Evolutionary conservation across 2,888 invertebrate species (phyloP).

Genomic region (Tanaodytes sp.): DNA sequence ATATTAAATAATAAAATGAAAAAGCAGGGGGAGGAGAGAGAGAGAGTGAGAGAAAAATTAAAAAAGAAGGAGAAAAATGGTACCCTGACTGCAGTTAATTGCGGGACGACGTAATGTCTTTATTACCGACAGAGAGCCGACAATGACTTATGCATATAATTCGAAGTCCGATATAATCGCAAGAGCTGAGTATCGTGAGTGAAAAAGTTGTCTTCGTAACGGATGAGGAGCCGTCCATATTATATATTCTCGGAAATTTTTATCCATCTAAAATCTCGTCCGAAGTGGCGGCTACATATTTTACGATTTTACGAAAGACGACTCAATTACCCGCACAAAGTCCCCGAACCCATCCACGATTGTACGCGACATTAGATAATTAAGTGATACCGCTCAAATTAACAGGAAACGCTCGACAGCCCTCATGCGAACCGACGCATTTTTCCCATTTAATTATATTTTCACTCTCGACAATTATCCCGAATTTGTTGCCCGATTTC

Average conservation of each 20-base stretch:
- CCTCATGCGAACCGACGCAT: too few relatives aligned
- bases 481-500: neutral
- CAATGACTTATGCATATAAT: slow-evolving; percentile 47
- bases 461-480: too few relatives aligned
- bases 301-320: slow-evolving; percentile 54
- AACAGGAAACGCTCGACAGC: neutral
- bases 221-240: slow-evolving; percentile 36
- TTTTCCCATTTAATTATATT: too few relatives aligned
- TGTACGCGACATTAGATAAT: slow-evolving; percentile 49
- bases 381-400: slow-evolving; percentile 40
- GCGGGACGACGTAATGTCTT: slow-evolving; percentile 34
- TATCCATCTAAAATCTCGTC: slow-evolving; percentile 51
- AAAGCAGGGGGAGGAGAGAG: too few relatives aligned
- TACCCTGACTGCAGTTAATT: slow-evolving; percentile 40
- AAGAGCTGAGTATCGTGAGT: slow-evolving; percentile 35
- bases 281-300: slow-evolving; percentile 52
- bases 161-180: slow-evolving; percentile 50
- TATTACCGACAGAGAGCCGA: slow-evolving; percentile 30
- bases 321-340: slow-evolving; percentile 52
- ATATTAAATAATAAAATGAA: too few relatives aligned
- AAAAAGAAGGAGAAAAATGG: too few relatives aligned
- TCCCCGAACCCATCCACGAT: slow-evolving; percentile 34
- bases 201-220: slow-evolving; percentile 45
- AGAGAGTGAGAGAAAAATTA: too few relatives aligned
- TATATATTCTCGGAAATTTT: slow-evolving; percentile 54